These are phyloP conservation scores for Theristus sp. DNA, from an alignment of 2,888 invertebrate species.

Conservation along the genomic window DNA sequence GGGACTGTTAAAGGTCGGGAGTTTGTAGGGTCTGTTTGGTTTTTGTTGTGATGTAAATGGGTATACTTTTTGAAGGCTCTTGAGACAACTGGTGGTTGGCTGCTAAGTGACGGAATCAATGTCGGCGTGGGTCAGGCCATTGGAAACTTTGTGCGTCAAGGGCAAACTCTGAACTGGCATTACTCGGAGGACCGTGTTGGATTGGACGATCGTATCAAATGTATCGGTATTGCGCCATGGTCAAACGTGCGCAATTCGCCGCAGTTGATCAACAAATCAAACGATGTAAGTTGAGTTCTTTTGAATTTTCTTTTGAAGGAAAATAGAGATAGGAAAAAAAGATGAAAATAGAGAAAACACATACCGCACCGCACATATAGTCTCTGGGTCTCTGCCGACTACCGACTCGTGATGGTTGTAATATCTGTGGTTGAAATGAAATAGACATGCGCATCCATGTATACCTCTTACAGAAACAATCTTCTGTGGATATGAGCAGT, in stretches of 20 bases:
- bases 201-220: conserved; percentile 20
- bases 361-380: no score
- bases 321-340: no score
- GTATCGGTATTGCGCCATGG: conserved; percentile 35
- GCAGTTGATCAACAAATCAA: not conserved
- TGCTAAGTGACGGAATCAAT: conserved; percentile 32
- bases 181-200: not conserved
- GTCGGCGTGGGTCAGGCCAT: conserved; percentile 33
- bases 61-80: conserved; percentile 21
- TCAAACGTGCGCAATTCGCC: conserved; percentile 26
- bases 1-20: conserved; percentile 29
- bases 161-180: conserved; percentile 25
- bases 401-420: no score
- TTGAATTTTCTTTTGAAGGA: no score
- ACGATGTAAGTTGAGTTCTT: not conserved
- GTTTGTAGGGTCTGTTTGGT: not conserved
- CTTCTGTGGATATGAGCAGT: no score
- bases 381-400: no score
- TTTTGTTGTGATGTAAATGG: not conserved
- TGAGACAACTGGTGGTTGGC: conserved; percentile 33
- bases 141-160: conserved; percentile 32
- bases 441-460: not conserved
- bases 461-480: no score
- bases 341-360: no score
- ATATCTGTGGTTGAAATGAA: no score